These are phyloP conservation scores for Meiosimyza platycephala DNA, from an alignment of 2,888 invertebrate genomes.

Conservation along the genomic window DNA sequence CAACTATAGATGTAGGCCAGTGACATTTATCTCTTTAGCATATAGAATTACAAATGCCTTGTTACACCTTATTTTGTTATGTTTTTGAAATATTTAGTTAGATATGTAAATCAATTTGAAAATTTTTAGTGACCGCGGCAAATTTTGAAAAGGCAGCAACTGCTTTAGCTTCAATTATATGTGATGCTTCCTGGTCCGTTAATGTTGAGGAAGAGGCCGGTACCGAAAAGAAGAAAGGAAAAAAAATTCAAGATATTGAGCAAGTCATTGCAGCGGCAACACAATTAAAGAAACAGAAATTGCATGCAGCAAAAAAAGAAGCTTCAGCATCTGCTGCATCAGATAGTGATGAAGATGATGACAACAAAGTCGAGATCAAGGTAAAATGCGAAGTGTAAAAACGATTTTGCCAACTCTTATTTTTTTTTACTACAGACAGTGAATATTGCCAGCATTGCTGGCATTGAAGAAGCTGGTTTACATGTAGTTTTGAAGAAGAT, in stretches of 20 bases:
- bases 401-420: slow-evolving; percentile 38
- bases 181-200: slow-evolving; percentile 71
- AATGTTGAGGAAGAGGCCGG: slow-evolving; percentile 46
- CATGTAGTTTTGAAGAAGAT: slow-evolving; percentile 83
- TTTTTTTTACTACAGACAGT: slow-evolving; percentile 37
- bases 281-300: slow-evolving; percentile 52
- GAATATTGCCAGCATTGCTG: slow-evolving; percentile 56
- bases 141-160: slow-evolving; percentile 67
- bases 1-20: too few relatives aligned
- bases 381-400: slow-evolving; percentile 34
- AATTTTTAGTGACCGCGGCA: slow-evolving; percentile 59
- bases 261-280: slow-evolving; percentile 55
- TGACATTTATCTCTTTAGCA: too few relatives aligned
- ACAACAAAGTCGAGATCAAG: slow-evolving; percentile 36
- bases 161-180: slow-evolving; percentile 68
- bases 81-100: too few relatives aligned
- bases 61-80: too few relatives aligned
- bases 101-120: background rate
- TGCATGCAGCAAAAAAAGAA: slow-evolving; percentile 21
- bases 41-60: too few relatives aligned
- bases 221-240: slow-evolving; percentile 45
- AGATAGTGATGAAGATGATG: slow-evolving; percentile 25
- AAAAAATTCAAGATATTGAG: slow-evolving; percentile 53
- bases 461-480: slow-evolving; percentile 80
- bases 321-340: background rate